Evolutionary conservation across 2,113 vertebrate genomes (phyloP).

Genomic region (Gobio gobio): DNA sequence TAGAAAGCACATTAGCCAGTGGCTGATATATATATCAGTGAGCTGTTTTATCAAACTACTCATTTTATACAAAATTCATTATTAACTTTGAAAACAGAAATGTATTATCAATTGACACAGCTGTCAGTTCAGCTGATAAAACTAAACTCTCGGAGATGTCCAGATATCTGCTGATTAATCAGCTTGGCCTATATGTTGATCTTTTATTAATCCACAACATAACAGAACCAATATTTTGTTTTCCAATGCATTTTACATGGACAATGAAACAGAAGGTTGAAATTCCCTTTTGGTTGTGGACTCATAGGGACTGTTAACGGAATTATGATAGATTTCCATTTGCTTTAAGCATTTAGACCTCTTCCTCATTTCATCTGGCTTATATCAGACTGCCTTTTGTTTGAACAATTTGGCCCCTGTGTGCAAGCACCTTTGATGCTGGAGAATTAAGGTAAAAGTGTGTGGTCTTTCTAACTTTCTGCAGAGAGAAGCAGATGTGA

Average conservation of each 20-base stretch:
- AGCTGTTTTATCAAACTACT: background rate
- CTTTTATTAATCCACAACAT: background rate
- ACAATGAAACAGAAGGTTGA: constrained; percentile 5
- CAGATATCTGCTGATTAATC: background rate
- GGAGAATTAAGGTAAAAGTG: background rate
- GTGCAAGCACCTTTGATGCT: background rate
- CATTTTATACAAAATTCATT: background rate
- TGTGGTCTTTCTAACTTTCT: background rate
- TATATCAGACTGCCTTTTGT: background rate
- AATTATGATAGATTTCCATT: constrained; percentile 7
- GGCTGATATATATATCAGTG: background rate
- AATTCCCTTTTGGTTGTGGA: constrained; percentile 24
- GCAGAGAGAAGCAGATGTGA: background rate
- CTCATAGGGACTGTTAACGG: background rate
- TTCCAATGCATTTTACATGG: background rate
- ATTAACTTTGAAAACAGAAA: background rate
- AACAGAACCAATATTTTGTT: background rate
- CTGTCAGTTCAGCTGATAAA: background rate
- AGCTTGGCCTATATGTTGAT: background rate
- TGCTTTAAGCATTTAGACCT: background rate
- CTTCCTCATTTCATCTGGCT: background rate
- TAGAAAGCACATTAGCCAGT: background rate
- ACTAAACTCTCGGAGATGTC: background rate
- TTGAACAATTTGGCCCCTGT: background rate
- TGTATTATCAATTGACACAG: background rate